These are phyloP conservation scores for Megaceryle alcyon DNA, from an alignment of 2,797 vertebrate species.

Conservation along the genomic window DNA sequence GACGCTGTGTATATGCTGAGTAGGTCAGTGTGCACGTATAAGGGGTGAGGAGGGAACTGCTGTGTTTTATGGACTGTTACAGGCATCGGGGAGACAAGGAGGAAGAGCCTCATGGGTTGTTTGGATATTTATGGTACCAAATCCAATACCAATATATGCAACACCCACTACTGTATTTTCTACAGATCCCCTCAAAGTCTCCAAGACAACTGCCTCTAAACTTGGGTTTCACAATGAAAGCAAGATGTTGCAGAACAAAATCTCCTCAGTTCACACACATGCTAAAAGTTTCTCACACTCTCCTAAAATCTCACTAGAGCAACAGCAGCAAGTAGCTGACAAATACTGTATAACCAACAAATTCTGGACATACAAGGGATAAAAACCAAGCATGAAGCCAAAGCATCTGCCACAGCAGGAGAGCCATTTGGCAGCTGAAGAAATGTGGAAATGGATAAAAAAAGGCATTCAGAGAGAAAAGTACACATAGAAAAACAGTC, in stretches of 20 bases:
- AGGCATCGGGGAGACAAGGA: neutral
- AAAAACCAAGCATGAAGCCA: neutral
- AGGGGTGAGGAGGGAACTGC: neutral
- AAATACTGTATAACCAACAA: neutral
- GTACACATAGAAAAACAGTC: neutral
- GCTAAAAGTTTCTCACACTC: neutral
- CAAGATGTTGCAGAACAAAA: neutral
- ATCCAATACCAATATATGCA: neutral
- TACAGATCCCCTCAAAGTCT: neutral
- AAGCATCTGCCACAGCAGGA: constrained; percentile 25
- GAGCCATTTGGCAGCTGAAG: constrained; percentile 27
- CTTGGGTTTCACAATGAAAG: neutral
- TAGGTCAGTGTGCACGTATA: neutral
- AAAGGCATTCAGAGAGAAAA: neutral
- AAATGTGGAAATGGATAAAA: neutral
- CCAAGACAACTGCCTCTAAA: neutral
- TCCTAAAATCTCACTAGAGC: neutral
- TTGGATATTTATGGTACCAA: neutral
- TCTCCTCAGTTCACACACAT: neutral
- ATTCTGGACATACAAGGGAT: neutral
- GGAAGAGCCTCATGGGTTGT: neutral
- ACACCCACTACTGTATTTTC: neutral
- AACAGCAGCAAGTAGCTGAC: neutral
- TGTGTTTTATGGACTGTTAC: neutral
- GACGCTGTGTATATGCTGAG: rapidly evolving